These are phyloP conservation scores for Marisa cornuarietis DNA, from an alignment of 1,140 invertebrate species.

Conservation along the genomic window DNA sequence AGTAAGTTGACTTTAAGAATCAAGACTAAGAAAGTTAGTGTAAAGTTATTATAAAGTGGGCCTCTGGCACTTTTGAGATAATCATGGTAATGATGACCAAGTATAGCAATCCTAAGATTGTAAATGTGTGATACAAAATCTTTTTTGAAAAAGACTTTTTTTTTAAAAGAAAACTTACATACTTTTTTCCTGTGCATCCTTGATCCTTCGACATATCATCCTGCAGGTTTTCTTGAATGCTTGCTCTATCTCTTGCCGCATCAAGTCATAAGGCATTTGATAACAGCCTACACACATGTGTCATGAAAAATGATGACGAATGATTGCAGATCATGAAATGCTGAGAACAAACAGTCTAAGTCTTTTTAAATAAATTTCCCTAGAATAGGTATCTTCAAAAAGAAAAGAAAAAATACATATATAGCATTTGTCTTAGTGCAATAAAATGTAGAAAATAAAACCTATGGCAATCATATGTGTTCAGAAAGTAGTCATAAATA, in stretches of 20 bases:
- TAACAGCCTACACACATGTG: constrained; percentile 43
- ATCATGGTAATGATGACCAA: neutral
- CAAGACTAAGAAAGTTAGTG: too few relatives aligned
- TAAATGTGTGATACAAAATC: neutral
- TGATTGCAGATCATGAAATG: too few relatives aligned
- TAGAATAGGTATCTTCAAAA: too few relatives aligned
- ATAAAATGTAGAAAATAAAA: too few relatives aligned
- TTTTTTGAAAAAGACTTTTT: neutral
- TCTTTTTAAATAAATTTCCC: too few relatives aligned
- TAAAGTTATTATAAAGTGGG: neutral
- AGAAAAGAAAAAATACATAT: too few relatives aligned
- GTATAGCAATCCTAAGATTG: neutral
- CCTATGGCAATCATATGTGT: too few relatives aligned
- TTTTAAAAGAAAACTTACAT: neutral
- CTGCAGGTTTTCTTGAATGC: constrained; percentile 52
- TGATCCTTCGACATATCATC: constrained; percentile 39
- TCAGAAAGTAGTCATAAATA: too few relatives aligned
- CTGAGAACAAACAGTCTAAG: too few relatives aligned
- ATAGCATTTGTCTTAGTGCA: too few relatives aligned
- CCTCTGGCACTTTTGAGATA: neutral
- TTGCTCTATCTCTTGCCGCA: constrained; percentile 50
- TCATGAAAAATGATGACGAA: too few relatives aligned
- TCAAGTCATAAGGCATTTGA: constrained; percentile 60
- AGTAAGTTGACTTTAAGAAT: too few relatives aligned
- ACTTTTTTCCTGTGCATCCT: constrained; percentile 26